Conservation (phyloP, 2,888 invertebrate species). For the Tortricodes alternella region DNA sequence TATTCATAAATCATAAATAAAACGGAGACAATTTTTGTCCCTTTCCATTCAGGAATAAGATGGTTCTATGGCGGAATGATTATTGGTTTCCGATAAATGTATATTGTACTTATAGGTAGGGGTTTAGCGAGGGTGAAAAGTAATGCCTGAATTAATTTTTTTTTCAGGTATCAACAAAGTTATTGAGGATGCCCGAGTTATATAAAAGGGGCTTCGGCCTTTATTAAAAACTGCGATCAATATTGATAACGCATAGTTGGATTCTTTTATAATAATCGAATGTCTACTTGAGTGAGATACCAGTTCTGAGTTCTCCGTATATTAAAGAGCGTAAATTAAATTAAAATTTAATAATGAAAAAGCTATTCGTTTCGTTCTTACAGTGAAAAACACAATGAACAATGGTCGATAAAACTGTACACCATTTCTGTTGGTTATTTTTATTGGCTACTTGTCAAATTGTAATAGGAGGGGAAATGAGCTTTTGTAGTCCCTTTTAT, state of each 20-base stretch:
- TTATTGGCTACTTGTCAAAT: constrained; percentile 32
- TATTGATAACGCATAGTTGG: too few relatives aligned
- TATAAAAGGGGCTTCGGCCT: too few relatives aligned
- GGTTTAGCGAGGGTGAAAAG: background rate
- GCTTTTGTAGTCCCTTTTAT: constrained; percentile 24
- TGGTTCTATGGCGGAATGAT: background rate
- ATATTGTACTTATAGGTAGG: too few relatives aligned
- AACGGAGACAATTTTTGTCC: background rate
- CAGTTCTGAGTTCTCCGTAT: background rate
- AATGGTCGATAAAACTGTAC: constrained; percentile 19
- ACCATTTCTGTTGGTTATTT: constrained; percentile 29
- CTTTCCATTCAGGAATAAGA: constrained; percentile 1
- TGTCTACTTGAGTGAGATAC: too few relatives aligned
- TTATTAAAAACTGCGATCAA: too few relatives aligned
- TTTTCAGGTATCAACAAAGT: too few relatives aligned
- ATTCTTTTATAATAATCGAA: too few relatives aligned
- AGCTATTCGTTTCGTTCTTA: background rate
- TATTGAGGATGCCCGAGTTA: too few relatives aligned
- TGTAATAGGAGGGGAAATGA: constrained; percentile 31
- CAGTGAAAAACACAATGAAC: constrained; percentile 15
- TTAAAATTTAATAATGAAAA: too few relatives aligned
- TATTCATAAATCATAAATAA: constrained; percentile 29
- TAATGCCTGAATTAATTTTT: background rate
- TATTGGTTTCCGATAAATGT: background rate
- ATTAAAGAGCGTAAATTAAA: too few relatives aligned